Conservation (phyloP, 2,888 invertebrate species). For the Meiosimyza platycephala region DNA sequence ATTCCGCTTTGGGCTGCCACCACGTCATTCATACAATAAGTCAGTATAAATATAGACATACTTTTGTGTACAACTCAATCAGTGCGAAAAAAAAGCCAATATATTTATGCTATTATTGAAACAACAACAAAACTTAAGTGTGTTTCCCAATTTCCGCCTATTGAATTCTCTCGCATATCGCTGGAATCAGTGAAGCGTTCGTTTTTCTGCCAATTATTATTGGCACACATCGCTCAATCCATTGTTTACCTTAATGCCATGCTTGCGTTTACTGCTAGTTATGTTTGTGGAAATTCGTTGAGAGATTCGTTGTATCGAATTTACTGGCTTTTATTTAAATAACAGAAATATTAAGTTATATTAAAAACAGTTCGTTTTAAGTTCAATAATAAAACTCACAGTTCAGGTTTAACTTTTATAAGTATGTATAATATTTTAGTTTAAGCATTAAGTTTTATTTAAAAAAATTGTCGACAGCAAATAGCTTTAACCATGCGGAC, state of each 20-base stretch:
- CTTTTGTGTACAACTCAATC: not conserved
- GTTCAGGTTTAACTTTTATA: no score
- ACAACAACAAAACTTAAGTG: conserved; percentile 1
- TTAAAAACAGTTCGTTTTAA: no score
- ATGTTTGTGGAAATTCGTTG: not conserved
- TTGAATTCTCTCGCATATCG: not conserved
- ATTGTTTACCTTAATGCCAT: conserved; percentile 6
- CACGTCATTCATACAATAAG: no score
- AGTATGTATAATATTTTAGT: no score
- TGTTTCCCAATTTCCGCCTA: not conserved
- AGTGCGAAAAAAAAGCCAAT: not conserved
- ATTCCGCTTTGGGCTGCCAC: no score
- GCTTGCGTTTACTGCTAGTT: not conserved
- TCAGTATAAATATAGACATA: no score
- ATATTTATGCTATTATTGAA: not conserved
- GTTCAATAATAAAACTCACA: no score
- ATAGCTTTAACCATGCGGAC: no score
- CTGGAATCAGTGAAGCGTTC: conserved; percentile 18
- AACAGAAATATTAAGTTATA: no score
- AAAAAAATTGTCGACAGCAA: no score
- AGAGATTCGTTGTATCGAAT: not conserved
- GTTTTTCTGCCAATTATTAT: conserved; percentile 30
- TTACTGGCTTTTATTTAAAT: not conserved
- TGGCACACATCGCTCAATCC: conserved; percentile 6
- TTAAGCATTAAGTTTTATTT: no score